Evolutionary conservation across 2,797 vertebrate species (phyloP).

Genomic region (Knipowitschia caucasica): DNA sequence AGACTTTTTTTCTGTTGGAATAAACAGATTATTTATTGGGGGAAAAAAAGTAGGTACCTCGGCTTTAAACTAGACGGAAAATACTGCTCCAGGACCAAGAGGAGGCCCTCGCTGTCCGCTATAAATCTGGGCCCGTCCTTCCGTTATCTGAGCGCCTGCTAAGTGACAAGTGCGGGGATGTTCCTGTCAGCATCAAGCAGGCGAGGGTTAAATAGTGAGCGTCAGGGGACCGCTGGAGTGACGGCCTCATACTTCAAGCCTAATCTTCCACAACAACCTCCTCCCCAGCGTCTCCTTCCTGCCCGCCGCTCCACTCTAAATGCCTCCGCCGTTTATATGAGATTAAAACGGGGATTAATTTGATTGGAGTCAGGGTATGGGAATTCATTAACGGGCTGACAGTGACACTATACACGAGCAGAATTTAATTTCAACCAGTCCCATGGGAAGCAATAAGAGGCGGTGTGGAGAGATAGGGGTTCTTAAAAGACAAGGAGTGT

Average conservation of each 20-base stretch:
- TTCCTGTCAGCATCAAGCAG: constrained; percentile 80
- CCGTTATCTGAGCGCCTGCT: constrained; percentile 86
- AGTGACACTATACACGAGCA: constrained; percentile 67
- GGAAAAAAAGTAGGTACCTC: too few species aligned
- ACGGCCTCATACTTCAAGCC: constrained; percentile 62
- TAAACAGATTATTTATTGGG: too few species aligned
- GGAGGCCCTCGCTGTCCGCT: constrained; percentile 61
- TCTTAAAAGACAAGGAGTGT: constrained; percentile 54
- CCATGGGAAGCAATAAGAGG: constrained; percentile 58
- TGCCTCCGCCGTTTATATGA: constrained; percentile 73
- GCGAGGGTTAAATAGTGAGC: constrained; percentile 83
- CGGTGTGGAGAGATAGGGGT: constrained; percentile 48
- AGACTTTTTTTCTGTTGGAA: too few species aligned
- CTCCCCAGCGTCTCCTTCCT: constrained; percentile 65
- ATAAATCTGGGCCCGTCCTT: constrained; percentile 77
- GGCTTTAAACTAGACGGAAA: too few species aligned
- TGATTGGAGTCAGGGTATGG: constrained; percentile 76
- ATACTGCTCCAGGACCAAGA: too few species aligned
- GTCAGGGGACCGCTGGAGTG: constrained; percentile 77
- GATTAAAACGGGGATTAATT: constrained; percentile 79
- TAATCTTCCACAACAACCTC: constrained; percentile 72
- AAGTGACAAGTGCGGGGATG: constrained; percentile 79
- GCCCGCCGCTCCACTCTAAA: constrained; percentile 69
- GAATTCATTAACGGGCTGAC: constrained; percentile 74
- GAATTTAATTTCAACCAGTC: constrained; percentile 74